Conservation (phyloP, 1,140 invertebrate species). For the Euwallacea fornicatus region DNA sequence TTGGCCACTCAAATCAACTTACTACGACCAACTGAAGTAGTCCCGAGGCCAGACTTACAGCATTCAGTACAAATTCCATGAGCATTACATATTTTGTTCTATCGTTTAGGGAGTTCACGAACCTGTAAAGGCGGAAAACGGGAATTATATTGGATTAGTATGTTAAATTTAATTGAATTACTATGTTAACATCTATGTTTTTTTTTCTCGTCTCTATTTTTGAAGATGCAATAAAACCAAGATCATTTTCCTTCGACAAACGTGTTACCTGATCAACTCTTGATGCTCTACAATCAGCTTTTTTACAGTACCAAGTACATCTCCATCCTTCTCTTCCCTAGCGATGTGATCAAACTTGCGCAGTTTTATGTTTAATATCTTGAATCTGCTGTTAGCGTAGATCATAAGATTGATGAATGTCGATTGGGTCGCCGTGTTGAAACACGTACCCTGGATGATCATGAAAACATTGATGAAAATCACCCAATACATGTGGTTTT, state of each 20-base stretch:
- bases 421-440: constrained; percentile 19
- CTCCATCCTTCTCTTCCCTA: background rate
- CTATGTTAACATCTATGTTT: no score
- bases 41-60: constrained; percentile 14
- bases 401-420: constrained; percentile 27
- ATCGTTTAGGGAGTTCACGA: constrained; percentile 22
- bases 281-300: constrained; percentile 23
- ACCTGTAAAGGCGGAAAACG: background rate
- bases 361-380: constrained; percentile 10
- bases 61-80: constrained; percentile 24
- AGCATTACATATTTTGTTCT: constrained; percentile 22
- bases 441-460: constrained; percentile 2
- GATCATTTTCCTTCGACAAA: background rate
- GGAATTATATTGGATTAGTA: no score
- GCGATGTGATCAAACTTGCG: constrained; percentile 17
- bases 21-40: constrained; percentile 19
- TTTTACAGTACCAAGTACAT: constrained; percentile 9
- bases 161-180: no score
- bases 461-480: constrained; percentile 17
- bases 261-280: background rate
- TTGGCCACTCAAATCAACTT: background rate
- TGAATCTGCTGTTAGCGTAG: constrained; percentile 8
- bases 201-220: no score
- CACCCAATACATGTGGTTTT: constrained; percentile 13
- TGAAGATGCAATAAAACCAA: no score